phyloP scores from a whole-genome alignment of 2,113 vertebrate species.

The Strix uralensis region DNA sequence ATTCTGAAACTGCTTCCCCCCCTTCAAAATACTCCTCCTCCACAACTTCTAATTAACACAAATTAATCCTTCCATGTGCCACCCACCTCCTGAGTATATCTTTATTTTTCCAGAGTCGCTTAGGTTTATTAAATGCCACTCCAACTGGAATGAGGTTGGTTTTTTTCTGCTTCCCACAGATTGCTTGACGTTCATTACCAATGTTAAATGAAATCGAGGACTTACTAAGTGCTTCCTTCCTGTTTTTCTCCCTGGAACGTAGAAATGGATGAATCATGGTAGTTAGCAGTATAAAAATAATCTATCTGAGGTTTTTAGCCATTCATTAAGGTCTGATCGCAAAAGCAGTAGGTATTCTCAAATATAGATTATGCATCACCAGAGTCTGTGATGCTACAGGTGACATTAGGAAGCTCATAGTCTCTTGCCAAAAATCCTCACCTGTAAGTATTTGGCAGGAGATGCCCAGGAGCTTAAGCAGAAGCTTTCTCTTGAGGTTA shows the following conservation, averaged over 20 bases:
- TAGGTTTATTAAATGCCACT: constrained; percentile 47
- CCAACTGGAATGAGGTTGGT: constrained; percentile 5
- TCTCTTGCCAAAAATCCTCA: background rate
- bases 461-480: background rate
- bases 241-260: background rate
- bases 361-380: background rate
- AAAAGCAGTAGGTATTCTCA: background rate
- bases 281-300: constrained; percentile 36
- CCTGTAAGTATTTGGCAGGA: background rate
- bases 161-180: constrained; percentile 43
- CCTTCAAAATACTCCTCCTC: constrained; percentile 53
- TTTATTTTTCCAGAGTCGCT: constrained; percentile 33
- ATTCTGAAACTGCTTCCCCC: constrained; percentile 12
- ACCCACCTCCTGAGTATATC: constrained; percentile 13
- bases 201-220: background rate
- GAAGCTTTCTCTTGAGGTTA: background rate
- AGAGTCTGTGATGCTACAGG: background rate
- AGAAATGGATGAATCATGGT: constrained; percentile 52
- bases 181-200: constrained; percentile 24
- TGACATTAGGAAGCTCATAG: background rate
- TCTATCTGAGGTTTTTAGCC: background rate
- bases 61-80: constrained; percentile 51
- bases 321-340: background rate
- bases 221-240: constrained; percentile 50
- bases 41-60: constrained; percentile 41